Evolutionary conservation across 2,888 invertebrate genomes (phyloP), one percentile per base, ranked within the genome.

Genomic region (Amphipoea lucens): DNA sequence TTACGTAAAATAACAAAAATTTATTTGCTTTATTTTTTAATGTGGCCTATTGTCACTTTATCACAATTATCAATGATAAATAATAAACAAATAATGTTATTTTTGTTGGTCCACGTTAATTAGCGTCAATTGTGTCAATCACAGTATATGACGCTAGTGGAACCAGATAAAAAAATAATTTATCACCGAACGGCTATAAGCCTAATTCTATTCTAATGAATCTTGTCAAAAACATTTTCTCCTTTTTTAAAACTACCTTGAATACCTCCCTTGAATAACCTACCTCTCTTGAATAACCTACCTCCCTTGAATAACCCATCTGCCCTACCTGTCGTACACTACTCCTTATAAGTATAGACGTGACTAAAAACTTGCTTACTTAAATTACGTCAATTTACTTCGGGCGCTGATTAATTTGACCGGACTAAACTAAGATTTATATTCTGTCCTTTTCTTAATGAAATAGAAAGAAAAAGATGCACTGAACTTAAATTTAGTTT

Each of bases 91-190:
- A 69, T 20, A 23, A 14, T 51, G 51, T 6, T 45, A n/a, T 48
- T 4, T 75, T 48, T 48, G 23, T 68, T 11, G 0, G 14, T 54
- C 17, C 36, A 68, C 36, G 9, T 51, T 62, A 57, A 48, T 75
- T 57, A 75, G 40, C 62, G 67, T 81, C 66, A 81, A 51, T 66
- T 72, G 12, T 6, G 80, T 76, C 80, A 83, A 76, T 76, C 14
- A n/a, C 29, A 66, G 51, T 3, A 54, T 14, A n/a, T 83, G 80
- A 83, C 79, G 83, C 17, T 54, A 65, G 11, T 54, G n/a, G 11
- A 62, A 65, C 42, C 40, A 45, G 82, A 82, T 81, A 81, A 81
- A 63, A 72, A 63, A 60, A 29, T 65, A 2, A 51, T 76, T 71
- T 73, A 77, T 72, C 36, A 51, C 48, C 45, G 14, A 51, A 69